phyloP scores from a whole-genome alignment of 2,797 vertebrate genomes.

The Enteromius treurensis region DNA sequence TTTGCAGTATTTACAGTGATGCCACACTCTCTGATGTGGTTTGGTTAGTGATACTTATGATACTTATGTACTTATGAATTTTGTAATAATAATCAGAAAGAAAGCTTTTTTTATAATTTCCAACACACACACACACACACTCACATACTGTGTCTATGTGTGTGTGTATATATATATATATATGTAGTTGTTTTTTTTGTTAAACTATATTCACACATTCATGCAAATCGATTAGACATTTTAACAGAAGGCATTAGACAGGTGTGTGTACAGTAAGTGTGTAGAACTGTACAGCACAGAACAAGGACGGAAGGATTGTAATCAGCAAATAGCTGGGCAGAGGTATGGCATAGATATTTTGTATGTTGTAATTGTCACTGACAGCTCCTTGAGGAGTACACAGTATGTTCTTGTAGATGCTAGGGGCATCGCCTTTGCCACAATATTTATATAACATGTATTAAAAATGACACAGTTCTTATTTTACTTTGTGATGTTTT shows the following conservation, averaged over 20 bases:
- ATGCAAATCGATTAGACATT: neutral
- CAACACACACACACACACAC: too few species aligned
- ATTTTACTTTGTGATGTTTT: neutral
- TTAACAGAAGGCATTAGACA: neutral
- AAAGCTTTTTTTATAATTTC: too few species aligned
- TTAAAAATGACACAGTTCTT: neutral
- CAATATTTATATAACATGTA: neutral
- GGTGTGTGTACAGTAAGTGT: neutral
- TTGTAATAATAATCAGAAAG: too few species aligned
- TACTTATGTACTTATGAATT: too few species aligned
- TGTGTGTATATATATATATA: too few species aligned
- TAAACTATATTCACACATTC: neutral
- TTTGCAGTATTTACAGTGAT: too few species aligned
- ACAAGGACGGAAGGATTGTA: neutral
- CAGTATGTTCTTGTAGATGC: neutral
- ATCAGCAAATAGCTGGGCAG: neutral
- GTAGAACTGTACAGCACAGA: neutral
- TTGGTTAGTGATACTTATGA: neutral
- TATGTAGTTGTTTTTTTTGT: too few species aligned
- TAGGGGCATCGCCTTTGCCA: neutral
- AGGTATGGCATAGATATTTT: neutral
- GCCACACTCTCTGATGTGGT: too few species aligned
- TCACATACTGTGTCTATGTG: too few species aligned
- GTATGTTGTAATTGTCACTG: neutral
- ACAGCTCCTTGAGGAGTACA: neutral